Base-by-base conservation (phyloP, 2,797 vertebrate genomes). In the Hypotaenidia okinawae region DNA sequence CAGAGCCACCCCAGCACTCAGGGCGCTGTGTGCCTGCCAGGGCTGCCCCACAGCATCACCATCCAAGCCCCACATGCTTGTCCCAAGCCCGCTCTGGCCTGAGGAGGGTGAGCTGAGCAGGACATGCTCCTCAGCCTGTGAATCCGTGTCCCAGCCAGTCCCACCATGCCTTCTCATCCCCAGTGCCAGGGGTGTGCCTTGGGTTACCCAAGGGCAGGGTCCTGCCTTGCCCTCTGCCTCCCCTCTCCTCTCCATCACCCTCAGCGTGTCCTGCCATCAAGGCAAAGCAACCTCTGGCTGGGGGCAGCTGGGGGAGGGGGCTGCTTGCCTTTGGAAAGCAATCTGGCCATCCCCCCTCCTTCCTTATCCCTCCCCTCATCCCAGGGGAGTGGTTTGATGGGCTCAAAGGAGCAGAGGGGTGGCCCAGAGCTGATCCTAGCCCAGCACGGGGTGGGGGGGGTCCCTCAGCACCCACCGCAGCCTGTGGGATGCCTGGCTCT, bases 51-150 rank as follows among this genome's bases (percentile, higher is more conserved):
- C 49, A 11, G 12, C 73, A 25, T 24, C 17, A 4, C 18, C 5
- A 1, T 8, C 25, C 62, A 2, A 62, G 68, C 16, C 3, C 39
- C 3, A 3, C 4, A 15, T 5, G 13, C 47, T 37, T 39, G 47
- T 41, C 45, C 54, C 7, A 2, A 22, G 39, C 37, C 67, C 0
- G 17, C 81, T 76, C n/a, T 51, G 2, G 2, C 57, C 21, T 11
- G n/a, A n/a, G 6, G 13, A 11, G 74, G 59, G 76, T 54, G 79
- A 73, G 80, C 15, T 11, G 72, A 84, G 90, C 68, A 76, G 91
- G 94, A 30, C 88, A 78, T 67, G 94, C 90, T 96, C 92, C 7
- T 96, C 92, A 95, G 78, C 47, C 91, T 94, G 95, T 81, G 93
- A 93, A 94, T 85, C 51, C 39, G 1, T 64, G 84, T 54, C 30